Evolutionary conservation across 2,888 invertebrate species (phyloP).

Genomic region (Brachyptera putata): DNA sequence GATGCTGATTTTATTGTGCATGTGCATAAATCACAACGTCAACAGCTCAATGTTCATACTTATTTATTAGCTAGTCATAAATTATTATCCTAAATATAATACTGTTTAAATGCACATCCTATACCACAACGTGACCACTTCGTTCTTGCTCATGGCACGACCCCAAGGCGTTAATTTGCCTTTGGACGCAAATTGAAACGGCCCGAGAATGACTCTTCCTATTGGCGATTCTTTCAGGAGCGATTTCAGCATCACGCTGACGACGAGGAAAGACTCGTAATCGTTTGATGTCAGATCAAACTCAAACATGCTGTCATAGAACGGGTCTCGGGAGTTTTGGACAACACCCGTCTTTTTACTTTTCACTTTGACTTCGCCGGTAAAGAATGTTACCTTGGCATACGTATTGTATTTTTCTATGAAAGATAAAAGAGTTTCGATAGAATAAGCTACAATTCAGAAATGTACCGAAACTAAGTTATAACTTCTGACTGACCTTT

Average conservation of each 20-base stretch:
- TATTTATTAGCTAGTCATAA: too few relatives aligned
- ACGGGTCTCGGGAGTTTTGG: constrained; percentile 32
- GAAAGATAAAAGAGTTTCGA: constrained; percentile 24
- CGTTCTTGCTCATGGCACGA: constrained; percentile 34
- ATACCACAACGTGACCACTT: constrained; percentile 36
- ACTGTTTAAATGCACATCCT: too few relatives aligned
- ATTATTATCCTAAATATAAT: too few relatives aligned
- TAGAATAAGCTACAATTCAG: background rate
- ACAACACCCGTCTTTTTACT: constrained; percentile 36
- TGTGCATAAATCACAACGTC: too few relatives aligned
- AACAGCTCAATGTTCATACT: too few relatives aligned
- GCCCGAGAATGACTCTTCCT: constrained; percentile 39
- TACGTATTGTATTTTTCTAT: constrained; percentile 38
- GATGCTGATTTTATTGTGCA: too few relatives aligned
- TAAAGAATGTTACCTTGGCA: constrained; percentile 39
- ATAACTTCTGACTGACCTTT: background rate
- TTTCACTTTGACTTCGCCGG: constrained; percentile 38
- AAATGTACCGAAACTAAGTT: background rate
- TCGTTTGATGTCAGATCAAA: constrained; percentile 37
- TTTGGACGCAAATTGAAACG: constrained; percentile 37
- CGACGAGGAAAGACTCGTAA: constrained; percentile 37
- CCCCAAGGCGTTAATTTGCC: constrained; percentile 40
- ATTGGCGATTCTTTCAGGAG: constrained; percentile 37
- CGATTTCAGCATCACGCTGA: constrained; percentile 37
- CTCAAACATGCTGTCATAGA: constrained; percentile 34